Percentiles rank a stretch among this genome's conserved stretches.
Conservation (phyloP, 2,888 invertebrate species). For the Sphaerophoria rueppellii region DNA sequence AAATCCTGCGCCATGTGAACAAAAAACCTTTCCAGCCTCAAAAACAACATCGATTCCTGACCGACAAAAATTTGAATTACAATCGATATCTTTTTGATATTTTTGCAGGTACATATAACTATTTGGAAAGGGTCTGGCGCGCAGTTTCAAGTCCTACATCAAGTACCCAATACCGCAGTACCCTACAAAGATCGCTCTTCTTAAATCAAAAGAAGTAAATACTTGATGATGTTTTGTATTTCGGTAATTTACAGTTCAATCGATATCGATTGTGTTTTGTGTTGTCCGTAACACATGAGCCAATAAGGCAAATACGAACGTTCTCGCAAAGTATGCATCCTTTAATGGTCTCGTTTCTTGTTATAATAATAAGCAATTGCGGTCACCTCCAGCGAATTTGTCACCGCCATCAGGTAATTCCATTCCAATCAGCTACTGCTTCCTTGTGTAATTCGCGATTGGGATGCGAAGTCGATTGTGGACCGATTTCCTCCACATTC, state of each 20-base stretch:
- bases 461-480: conserved; percentile 1
- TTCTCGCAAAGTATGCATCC: conserved; percentile 23
- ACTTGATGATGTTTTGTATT: conserved; percentile 31
- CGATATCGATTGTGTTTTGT: conserved; percentile 17
- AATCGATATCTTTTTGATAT: conserved; percentile 57
- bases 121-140: conserved; percentile 35
- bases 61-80: conserved; percentile 71
- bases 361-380: conserved; percentile 58
- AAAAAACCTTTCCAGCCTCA: conserved; percentile 46
- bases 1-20: conserved; percentile 34
- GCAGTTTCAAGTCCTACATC: neutral
- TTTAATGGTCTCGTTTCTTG: conserved; percentile 20
- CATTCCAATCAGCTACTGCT: conserved; percentile 62
- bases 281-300: neutral
- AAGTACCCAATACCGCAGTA: neutral
- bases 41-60: conserved; percentile 37
- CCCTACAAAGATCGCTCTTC: conserved; percentile 22
- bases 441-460: too few relatives aligned
- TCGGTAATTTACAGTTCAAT: conserved; percentile 69
- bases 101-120: conserved; percentile 3
- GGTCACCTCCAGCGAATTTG: conserved; percentile 70
- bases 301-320: conserved; percentile 10
- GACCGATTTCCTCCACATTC: conserved; percentile 63
- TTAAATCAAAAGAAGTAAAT: conserved; percentile 51
- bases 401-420: conserved; percentile 70